Conservation (phyloP, 2,888 invertebrate genomes). For the Cheilosia soror region DNA sequence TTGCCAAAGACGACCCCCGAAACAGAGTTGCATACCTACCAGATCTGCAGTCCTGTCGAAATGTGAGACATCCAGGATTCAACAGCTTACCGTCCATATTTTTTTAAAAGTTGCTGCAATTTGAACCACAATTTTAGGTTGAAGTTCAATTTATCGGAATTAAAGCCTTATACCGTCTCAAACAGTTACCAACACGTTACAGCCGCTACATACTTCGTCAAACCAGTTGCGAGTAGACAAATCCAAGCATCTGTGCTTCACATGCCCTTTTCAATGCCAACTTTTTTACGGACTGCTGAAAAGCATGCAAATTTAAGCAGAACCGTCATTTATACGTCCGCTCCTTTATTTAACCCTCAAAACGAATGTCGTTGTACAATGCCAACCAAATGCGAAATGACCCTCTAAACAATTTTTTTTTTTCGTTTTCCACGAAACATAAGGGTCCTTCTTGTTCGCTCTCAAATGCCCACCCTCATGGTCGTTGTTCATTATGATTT, state of each 20-base stretch:
- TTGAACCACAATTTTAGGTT: too few relatives aligned
- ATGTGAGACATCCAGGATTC: too few relatives aligned
- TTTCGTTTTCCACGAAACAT: slow-evolving; percentile 44
- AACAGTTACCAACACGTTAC: neutral
- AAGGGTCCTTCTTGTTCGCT: slow-evolving; percentile 46
- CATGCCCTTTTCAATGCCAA: neutral
- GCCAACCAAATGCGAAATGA: slow-evolving; percentile 58
- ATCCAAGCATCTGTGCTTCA: slow-evolving; percentile 8
- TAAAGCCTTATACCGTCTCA: too few relatives aligned
- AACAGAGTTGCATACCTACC: too few relatives aligned
- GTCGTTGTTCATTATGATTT: slow-evolving; percentile 70
- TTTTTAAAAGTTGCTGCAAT: too few relatives aligned
- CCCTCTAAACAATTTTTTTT: slow-evolving; percentile 56
- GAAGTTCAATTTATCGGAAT: too few relatives aligned
- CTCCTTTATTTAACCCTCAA: slow-evolving; percentile 45
- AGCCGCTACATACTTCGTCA: neutral
- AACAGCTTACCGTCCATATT: too few relatives aligned
- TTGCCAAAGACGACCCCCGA: too few relatives aligned
- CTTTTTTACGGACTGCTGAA: slow-evolving; percentile 9
- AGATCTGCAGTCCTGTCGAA: too few relatives aligned
- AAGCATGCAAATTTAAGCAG: slow-evolving; percentile 50
- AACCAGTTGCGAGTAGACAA: neutral
- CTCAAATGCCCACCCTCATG: slow-evolving; percentile 54
- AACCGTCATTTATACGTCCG: slow-evolving; percentile 21
- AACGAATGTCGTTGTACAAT: slow-evolving; percentile 43